A percentile compares a stretch with the other conserved stretches of the same genome.
phyloP scores from a whole-genome alignment of 2,113 vertebrate genomes.

The Himantopus leucocephalus region DNA sequence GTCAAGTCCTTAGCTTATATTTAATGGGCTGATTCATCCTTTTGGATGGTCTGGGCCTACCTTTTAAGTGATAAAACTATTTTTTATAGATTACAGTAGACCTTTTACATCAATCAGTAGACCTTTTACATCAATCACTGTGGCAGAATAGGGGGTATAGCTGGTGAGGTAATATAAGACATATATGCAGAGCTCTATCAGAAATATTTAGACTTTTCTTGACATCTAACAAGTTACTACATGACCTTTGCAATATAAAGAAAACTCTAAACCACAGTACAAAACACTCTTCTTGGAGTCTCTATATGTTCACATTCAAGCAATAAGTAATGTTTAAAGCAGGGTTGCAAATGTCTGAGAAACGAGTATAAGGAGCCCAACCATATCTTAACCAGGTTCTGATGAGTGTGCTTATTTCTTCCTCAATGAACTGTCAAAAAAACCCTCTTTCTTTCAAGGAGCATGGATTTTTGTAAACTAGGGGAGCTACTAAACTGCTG shows the following conservation, averaged over 20 bases:
- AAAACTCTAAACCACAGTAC: not conserved
- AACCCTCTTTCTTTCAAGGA: not conserved
- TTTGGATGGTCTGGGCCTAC: not conserved
- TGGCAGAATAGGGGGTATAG: not conserved
- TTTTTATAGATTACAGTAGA: not conserved
- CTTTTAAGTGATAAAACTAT: not conserved
- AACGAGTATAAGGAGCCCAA: not conserved
- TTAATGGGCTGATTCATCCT: not conserved
- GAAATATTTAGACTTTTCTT: not conserved
- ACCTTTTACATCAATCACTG: not conserved
- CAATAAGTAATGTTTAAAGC: not conserved
- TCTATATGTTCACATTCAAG: not conserved
- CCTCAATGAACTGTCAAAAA: not conserved
- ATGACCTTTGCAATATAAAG: not conserved
- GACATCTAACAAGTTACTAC: not conserved
- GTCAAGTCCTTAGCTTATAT: not conserved
- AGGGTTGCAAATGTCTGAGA: not conserved
- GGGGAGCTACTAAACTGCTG: not conserved
- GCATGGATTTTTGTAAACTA: not conserved
- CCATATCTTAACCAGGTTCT: not conserved
- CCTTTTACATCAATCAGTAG: not conserved
- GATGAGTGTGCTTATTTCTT: not conserved
- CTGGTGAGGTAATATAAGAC: not conserved
- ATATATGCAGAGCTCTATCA: not conserved
- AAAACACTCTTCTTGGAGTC: not conserved